A percentile compares a stretch with the other conserved stretches of the same genome.
phyloP scores from a whole-genome alignment of 2,888 invertebrate species.

The Melanostoma mellinum region DNA sequence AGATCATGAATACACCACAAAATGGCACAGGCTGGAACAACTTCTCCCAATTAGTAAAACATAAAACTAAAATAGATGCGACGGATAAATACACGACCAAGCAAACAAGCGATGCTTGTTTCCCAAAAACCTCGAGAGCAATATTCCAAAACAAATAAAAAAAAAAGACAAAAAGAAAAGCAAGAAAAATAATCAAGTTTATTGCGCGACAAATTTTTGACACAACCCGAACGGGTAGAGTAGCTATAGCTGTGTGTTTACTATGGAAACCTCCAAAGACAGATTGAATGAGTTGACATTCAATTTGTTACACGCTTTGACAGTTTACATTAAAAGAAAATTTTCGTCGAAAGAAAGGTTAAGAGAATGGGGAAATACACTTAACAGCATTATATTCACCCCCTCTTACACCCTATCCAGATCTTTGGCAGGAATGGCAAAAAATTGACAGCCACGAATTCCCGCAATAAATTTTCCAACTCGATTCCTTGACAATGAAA shows the following conservation, averaged over 20 bases:
- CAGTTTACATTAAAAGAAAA: slow-evolving; percentile 61
- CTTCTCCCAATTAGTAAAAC: slow-evolving; percentile 34
- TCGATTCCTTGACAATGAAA: slow-evolving; percentile 63
- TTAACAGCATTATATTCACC: slow-evolving; percentile 12
- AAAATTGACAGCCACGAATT: slow-evolving; percentile 67
- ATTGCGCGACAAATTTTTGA: slow-evolving; percentile 34
- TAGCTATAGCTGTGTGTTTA: background rate
- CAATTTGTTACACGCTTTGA: slow-evolving; percentile 66
- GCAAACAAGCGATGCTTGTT: background rate
- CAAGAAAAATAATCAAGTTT: slow-evolving; percentile 21
- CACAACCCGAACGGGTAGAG: slow-evolving; percentile 11
- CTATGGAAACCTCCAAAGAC: slow-evolving; percentile 18
- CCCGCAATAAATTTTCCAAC: slow-evolving; percentile 62
- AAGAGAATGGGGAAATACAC: slow-evolving; percentile 16
- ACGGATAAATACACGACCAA: too few species aligned
- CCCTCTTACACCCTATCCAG: background rate
- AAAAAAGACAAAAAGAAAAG: background rate
- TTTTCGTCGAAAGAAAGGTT: slow-evolving; percentile 13
- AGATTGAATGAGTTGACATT: slow-evolving; percentile 52
- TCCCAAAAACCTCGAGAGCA: slow-evolving; percentile 21
- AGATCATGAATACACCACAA: slow-evolving; percentile 32
- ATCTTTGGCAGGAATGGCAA: slow-evolving; percentile 1
- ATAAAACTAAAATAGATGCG: slow-evolving; percentile 8
- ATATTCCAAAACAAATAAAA: slow-evolving; percentile 24
- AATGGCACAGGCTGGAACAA: slow-evolving; percentile 28